Evolutionary conservation across 2,888 invertebrate species (phyloP).

Genomic region (Cephonodes hylas): DNA sequence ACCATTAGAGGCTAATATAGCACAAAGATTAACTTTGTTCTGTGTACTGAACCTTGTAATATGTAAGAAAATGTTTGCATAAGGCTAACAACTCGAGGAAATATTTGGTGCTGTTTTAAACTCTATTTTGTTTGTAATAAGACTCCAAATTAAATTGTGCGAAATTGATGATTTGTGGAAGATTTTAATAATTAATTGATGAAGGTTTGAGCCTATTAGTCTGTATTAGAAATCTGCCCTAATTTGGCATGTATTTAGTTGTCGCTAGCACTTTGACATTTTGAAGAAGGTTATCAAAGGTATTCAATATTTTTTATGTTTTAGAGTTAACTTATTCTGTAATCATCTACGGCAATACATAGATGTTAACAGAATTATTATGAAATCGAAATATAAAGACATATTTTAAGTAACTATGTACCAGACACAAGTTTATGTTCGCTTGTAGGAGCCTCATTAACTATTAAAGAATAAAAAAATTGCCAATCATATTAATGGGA

Average conservation of each 20-base stretch:
- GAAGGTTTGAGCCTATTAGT: neutral
- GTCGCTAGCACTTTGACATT: too few species aligned
- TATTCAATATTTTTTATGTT: too few species aligned
- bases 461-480: too few species aligned
- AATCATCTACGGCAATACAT: too few species aligned
- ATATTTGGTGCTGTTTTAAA: neutral
- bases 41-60: slow-evolving; percentile 32
- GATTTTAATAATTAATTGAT: neutral
- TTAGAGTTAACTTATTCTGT: too few species aligned
- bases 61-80: slow-evolving; percentile 41
- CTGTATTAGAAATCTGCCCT: neutral
- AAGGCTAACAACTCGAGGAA: slow-evolving; percentile 32
- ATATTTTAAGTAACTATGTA: too few species aligned
- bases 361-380: too few species aligned
- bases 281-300: too few species aligned
- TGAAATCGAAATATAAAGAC: too few species aligned
- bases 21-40: neutral
- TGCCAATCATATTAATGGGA: too few species aligned
- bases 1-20: slow-evolving; percentile 16
- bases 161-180: neutral
- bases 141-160: neutral
- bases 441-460: too few species aligned
- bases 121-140: neutral
- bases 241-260: neutral
- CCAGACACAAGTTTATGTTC: too few species aligned